Conservation (phyloP, 1,140 invertebrate species). For the Drosophila serrata region DNA sequence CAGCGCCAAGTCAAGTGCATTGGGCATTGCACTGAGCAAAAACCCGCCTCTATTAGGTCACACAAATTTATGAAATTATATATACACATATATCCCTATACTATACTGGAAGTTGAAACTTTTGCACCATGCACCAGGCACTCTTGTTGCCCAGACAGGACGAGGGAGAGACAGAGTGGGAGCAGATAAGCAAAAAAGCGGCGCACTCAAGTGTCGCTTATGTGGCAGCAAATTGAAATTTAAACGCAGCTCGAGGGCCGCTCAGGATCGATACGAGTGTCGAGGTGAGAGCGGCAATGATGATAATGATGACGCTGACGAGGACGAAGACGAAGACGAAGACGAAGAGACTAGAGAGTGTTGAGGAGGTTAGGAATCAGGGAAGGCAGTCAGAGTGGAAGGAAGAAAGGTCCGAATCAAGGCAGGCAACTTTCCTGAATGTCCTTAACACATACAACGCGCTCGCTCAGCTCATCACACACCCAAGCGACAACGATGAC, state of each 20-base stretch:
- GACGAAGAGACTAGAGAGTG: conserved; percentile 2
- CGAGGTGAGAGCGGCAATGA: conserved; percentile 28
- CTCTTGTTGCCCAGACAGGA: conserved; percentile 19
- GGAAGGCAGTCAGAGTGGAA: background rate
- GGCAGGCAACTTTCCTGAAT: conserved; percentile 55
- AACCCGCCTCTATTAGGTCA: background rate
- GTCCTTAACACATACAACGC: conserved; percentile 72
- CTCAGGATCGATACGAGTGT: conserved; percentile 65
- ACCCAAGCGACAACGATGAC: conserved; percentile 2
- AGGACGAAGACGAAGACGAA: background rate
- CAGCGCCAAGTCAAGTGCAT: conserved; percentile 74
- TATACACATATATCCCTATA: background rate
- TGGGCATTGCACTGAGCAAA: conserved; percentile 38
- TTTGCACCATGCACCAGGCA: conserved; percentile 17
- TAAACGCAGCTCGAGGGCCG: conserved; percentile 76
- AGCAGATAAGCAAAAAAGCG: conserved; percentile 60
- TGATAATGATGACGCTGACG: background rate
- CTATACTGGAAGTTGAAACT: background rate
- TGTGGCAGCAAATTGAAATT: conserved; percentile 83
- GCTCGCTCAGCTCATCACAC: conserved; percentile 58
- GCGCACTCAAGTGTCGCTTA: conserved; percentile 75
- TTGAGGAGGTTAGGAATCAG: background rate
- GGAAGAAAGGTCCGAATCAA: conserved; percentile 24
- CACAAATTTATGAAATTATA: background rate
- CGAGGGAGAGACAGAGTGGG: conserved; percentile 6